These are phyloP conservation scores for Apamea sordens DNA, from an alignment of 2,888 invertebrate genomes.

Conservation along the genomic window DNA sequence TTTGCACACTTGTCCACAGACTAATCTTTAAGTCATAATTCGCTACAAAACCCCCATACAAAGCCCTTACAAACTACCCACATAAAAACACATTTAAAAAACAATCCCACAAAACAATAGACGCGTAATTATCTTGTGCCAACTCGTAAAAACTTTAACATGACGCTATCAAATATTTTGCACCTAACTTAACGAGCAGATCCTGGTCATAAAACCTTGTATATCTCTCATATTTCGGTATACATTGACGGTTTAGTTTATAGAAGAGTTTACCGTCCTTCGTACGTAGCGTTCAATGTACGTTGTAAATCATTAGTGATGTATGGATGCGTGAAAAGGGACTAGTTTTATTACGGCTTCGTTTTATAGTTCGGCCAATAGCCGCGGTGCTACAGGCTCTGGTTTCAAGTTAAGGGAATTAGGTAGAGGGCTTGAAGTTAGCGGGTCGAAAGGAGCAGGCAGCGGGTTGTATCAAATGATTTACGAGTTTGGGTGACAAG, in stretches of 20 bases:
- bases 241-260: constrained; percentile 48
- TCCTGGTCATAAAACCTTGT: constrained; percentile 66
- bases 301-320: constrained; percentile 83
- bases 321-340: constrained; percentile 85
- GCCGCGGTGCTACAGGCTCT: constrained; percentile 78
- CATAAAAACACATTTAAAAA: constrained; percentile 72
- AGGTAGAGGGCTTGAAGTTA: constrained; percentile 68
- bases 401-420: constrained; percentile 85
- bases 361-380: constrained; percentile 86
- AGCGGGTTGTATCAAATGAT: background rate
- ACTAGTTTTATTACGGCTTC: constrained; percentile 82
- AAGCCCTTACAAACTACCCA: constrained; percentile 41
- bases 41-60: background rate
- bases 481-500: background rate
- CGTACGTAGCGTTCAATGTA: constrained; percentile 69
- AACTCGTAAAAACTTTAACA: constrained; percentile 79
- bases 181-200: constrained; percentile 75
- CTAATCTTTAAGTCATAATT: constrained; percentile 11
- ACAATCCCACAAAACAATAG: constrained; percentile 79
- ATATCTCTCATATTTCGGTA: constrained; percentile 48
- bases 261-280: background rate
- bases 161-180: constrained; percentile 85
- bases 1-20: background rate
- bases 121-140: constrained; percentile 80
- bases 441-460: constrained; percentile 49